Conservation (phyloP, 2,888 invertebrate genomes). For the Scaptomyza caliginosa region DNA sequence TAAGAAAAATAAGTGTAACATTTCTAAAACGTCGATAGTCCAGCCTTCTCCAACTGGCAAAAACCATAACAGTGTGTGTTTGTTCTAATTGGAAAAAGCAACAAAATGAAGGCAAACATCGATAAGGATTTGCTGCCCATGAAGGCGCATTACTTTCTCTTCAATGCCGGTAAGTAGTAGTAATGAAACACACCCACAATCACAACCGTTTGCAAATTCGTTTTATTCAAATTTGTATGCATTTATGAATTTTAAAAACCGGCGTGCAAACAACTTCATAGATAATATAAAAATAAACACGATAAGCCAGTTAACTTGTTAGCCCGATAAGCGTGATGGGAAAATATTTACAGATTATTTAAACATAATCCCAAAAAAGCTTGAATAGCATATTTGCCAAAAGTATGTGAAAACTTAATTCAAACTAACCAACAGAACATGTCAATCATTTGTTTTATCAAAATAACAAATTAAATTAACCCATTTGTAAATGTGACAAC, state of each 20-base stretch:
- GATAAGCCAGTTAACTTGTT: constrained; percentile 22
- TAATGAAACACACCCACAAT: neutral
- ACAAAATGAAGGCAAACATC: constrained; percentile 83
- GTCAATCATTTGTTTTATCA: neutral
- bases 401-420: neutral
- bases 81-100: constrained; percentile 9
- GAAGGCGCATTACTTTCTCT: constrained; percentile 94
- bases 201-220: neutral
- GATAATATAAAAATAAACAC: constrained; percentile 8
- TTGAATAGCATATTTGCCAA: neutral
- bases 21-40: neutral
- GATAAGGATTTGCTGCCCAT: constrained; percentile 92
- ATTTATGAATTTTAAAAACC: neutral
- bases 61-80: neutral
- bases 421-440: neutral
- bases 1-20: constrained; percentile 11
- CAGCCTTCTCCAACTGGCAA: constrained; percentile 4
- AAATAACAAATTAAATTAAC: neutral
- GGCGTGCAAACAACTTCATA: neutral
- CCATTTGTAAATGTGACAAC: neutral
- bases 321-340: constrained; percentile 11
- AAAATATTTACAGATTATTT: constrained; percentile 13
- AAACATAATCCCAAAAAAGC: constrained; percentile 12
- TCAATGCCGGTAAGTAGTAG: constrained; percentile 90
- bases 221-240: neutral